phyloP scores from a whole-genome alignment of 2,888 invertebrate genomes.

The Mechanitis mazaeus region DNA sequence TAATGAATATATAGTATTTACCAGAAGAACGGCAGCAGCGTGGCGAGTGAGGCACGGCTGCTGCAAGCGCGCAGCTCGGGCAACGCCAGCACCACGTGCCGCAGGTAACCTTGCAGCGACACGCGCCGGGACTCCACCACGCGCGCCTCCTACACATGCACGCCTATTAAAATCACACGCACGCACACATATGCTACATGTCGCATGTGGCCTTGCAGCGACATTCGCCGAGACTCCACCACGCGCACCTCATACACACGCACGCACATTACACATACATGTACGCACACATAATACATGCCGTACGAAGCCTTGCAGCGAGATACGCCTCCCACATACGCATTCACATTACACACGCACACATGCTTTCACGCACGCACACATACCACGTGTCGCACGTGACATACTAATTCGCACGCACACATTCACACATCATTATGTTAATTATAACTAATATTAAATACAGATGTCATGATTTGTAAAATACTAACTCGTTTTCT shows the following conservation, averaged over 20 bases:
- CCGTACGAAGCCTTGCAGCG: constrained; percentile 91
- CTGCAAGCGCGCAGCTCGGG: constrained; percentile 86
- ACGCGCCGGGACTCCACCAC: constrained; percentile 92
- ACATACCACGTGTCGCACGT: too few relatives aligned
- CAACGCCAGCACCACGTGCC: constrained; percentile 87
- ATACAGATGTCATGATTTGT: not conserved
- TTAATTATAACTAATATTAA: too few relatives aligned
- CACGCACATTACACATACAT: not conserved
- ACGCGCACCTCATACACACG: constrained; percentile 72
- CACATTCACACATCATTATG: too few relatives aligned
- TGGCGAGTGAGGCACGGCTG: constrained; percentile 85
- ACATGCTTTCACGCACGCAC: too few relatives aligned
- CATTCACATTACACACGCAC: not conserved
- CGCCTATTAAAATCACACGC: not conserved
- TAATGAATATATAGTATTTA: constrained; percentile 43
- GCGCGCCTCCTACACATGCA: constrained; percentile 55
- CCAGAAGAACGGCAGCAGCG: constrained; percentile 92
- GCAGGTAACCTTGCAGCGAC: constrained; percentile 90
- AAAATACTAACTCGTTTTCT: constrained; percentile 86
- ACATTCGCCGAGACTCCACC: constrained; percentile 90
- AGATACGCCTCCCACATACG: constrained; percentile 76
- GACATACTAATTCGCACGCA: too few relatives aligned
- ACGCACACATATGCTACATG: constrained; percentile 79
- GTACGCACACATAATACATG: constrained; percentile 69
- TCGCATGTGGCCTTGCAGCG: constrained; percentile 91